Percentiles rank a stretch among this genome's conserved stretches.
These are phyloP conservation scores for Formica selysi DNA, from an alignment of 1,140 invertebrate species.

Conservation along the genomic window DNA sequence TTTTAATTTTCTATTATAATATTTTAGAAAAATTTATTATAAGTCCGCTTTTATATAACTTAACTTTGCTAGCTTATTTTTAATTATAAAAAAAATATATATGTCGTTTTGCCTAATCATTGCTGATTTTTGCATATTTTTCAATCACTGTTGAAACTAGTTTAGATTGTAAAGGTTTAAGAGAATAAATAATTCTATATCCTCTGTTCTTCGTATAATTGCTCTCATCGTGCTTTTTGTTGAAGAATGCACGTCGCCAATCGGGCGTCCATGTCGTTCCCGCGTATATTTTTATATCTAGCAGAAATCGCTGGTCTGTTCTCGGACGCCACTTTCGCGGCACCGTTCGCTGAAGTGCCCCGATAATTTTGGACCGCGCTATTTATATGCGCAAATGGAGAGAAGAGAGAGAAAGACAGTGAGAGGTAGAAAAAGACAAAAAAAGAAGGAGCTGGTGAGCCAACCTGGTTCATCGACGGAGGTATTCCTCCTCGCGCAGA, in stretches of 20 bases:
- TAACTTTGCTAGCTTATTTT: not conserved
- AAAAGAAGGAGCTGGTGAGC: slow-evolving; percentile 27
- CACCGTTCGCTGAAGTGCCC: slow-evolving; percentile 72
- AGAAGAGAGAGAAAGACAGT: slow-evolving; percentile 25
- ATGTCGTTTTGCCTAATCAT: not conserved
- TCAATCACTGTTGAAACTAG: not conserved
- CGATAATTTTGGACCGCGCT: slow-evolving; percentile 79
- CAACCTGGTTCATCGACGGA: slow-evolving; percentile 50
- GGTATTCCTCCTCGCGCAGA: slow-evolving; percentile 33
- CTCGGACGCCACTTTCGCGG: slow-evolving; percentile 60
- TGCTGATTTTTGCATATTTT: not conserved
- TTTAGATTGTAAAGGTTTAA: not conserved
- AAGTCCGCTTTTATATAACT: not conserved
- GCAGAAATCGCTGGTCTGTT: slow-evolving; percentile 48
- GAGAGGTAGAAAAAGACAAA: slow-evolving; percentile 38
- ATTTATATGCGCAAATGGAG: slow-evolving; percentile 77
- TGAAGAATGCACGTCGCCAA: slow-evolving; percentile 25
- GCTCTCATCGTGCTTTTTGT: not conserved
- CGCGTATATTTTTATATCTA: slow-evolving; percentile 51
- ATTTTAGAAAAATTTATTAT: slow-evolving; percentile 1
- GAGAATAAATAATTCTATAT: slow-evolving; percentile 12
- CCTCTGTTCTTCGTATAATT: not conserved
- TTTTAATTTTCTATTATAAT: not conserved
- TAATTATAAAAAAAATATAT: not conserved
- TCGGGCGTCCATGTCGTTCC: slow-evolving; percentile 8